Evolutionary conservation across 2,797 vertebrate species (phyloP), one percentile per base, ranked within the genome.

Genomic region (Acanthurus leucopareius): DNA sequence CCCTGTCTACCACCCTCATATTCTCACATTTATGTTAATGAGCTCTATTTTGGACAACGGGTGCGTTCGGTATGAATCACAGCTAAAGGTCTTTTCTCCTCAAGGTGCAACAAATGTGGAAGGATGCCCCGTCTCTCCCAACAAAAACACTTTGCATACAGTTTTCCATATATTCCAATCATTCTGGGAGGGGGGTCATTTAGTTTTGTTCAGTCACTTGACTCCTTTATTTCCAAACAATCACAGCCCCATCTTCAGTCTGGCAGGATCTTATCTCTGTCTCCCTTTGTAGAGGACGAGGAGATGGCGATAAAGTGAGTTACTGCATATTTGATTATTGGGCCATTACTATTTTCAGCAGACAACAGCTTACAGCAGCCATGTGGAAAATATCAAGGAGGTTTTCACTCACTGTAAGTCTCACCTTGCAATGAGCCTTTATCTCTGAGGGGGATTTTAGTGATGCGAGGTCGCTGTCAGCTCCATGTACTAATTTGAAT

Each of bases 281-380:
- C 88, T 90, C 79, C 84, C 80, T 75, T 65, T 74, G 65, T 87
- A 86, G 87, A 93, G 73, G 92, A 94, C 92, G 22, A 80, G 85
- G 86, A 86, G 87, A 96, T 96, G 96, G 95, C 95, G 66, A 96
- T 96, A 94, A 96, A 96, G 96, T 96, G 95, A 96, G 94, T 96
- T 90, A 86, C 82, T 90, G 75, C 83, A 90, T 80, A 87, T 91
- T 90, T 93, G 83, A 87, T 91, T 89, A 51, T 85, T 86, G 72
- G 91, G 73, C 80, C 81, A 91, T 91, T 89, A 83, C 76, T 73
- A 51, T 88, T 92, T 87, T 86, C 79, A 87, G 71, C 83, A 89
- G 83, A 57, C 59, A 86, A 52, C 87, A 71, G 54, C 73, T 84
- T 74, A 79, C 79, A 63, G 90, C 89, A 92, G 82, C 90, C 88